Evolutionary conservation across 2,888 invertebrate species (phyloP).

Genomic region (Eulithis testata): DNA sequence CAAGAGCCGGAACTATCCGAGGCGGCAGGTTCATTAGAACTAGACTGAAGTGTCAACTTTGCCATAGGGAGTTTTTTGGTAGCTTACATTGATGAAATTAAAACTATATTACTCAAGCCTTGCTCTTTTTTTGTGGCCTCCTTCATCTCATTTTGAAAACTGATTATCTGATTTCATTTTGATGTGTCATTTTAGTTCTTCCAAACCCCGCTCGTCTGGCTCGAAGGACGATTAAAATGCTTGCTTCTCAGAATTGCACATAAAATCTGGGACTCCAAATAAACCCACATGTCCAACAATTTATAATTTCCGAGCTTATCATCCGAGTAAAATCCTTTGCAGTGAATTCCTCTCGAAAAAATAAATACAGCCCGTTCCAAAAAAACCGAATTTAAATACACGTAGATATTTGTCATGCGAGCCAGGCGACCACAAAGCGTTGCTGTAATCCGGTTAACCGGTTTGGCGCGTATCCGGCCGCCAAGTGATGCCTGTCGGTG

Average conservation of each 20-base stretch:
- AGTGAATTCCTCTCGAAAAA: slow-evolving; percentile 47
- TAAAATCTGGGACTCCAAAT: too few relatives aligned
- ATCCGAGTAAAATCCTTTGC: slow-evolving; percentile 13
- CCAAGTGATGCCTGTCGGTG: slow-evolving; percentile 55
- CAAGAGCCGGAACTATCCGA: slow-evolving; percentile 55
- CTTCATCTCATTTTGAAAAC: too few relatives aligned
- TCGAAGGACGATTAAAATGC: too few relatives aligned
- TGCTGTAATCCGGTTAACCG: slow-evolving; percentile 65
- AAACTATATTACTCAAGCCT: not conserved
- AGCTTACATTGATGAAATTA: slow-evolving; percentile 2
- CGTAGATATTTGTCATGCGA: slow-evolving; percentile 54
- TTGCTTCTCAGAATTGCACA: too few relatives aligned
- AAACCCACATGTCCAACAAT: too few relatives aligned
- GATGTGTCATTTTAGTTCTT: too few relatives aligned
- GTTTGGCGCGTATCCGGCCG: slow-evolving; percentile 60
- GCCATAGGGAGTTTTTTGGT: slow-evolving; percentile 5
- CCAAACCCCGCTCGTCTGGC: too few relatives aligned
- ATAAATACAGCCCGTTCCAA: slow-evolving; percentile 14
- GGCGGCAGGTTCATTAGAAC: slow-evolving; percentile 43
- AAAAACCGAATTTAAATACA: slow-evolving; percentile 53
- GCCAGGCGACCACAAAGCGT: slow-evolving; percentile 59
- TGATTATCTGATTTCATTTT: too few relatives aligned
- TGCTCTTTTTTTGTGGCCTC: not conserved
- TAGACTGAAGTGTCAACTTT: slow-evolving; percentile 18
- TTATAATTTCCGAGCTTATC: too few relatives aligned